Percentiles rank a stretch among this genome's conserved stretches.
Conservation (phyloP, 2,113 vertebrate genomes). For the Aphyosemion australe region DNA sequence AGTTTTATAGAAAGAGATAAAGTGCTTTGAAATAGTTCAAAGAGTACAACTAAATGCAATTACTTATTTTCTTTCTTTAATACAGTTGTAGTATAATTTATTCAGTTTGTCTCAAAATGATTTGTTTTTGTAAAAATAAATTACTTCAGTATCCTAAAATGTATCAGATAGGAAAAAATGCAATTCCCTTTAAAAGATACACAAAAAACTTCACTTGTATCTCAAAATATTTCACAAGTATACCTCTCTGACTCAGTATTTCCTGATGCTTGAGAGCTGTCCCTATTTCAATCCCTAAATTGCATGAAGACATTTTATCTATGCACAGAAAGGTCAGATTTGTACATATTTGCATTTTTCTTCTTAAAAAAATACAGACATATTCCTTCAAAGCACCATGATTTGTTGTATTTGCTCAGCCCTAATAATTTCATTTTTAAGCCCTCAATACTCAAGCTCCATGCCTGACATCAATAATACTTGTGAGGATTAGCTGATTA, state of each 20-base stretch:
- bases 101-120: too few species aligned
- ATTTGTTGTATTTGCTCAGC: background rate
- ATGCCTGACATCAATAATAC: background rate
- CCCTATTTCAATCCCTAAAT: background rate
- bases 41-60: background rate
- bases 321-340: too few species aligned
- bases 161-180: too few species aligned
- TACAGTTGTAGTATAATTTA: too few species aligned
- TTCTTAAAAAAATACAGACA: background rate
- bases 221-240: background rate
- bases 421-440: background rate
- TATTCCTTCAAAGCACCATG: background rate
- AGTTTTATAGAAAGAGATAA: background rate
- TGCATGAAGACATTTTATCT: too few species aligned
- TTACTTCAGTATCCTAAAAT: too few species aligned
- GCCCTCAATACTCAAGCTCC: background rate
- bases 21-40: background rate
- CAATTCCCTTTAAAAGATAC: too few species aligned
- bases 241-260: background rate
- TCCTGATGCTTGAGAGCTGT: too few species aligned
- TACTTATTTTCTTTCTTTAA: too few species aligned
- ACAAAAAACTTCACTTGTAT: constrained; percentile 2
- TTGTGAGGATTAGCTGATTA: background rate
- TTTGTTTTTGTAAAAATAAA: too few species aligned
- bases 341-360: background rate